These are phyloP conservation scores for Cichladusa arquata DNA, from an alignment of 2,113 vertebrate genomes.

Conservation along the genomic window DNA sequence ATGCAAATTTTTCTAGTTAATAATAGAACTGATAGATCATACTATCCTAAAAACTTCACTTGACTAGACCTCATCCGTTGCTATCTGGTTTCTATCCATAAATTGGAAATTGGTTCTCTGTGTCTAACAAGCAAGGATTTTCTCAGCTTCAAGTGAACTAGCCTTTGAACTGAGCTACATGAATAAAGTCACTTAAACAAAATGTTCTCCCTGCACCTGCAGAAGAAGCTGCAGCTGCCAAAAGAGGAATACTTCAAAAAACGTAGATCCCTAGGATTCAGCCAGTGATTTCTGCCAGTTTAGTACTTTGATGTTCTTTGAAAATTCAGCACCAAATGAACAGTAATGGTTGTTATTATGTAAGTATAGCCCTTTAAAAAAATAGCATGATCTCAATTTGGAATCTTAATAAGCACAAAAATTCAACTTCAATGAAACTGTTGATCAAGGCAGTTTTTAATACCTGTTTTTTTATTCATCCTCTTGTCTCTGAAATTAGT, in stretches of 20 bases:
- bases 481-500: background rate
- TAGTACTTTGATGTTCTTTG: conserved; percentile 39
- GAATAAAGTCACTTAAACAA: conserved; percentile 32
- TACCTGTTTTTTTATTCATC: background rate
- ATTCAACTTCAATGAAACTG: background rate
- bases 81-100: background rate
- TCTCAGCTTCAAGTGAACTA: conserved; percentile 27
- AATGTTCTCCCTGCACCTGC: conserved; percentile 53
- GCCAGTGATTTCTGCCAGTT: conserved; percentile 7
- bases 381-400: background rate
- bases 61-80: background rate
- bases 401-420: conserved; percentile 21
- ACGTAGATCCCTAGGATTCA: background rate
- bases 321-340: conserved; percentile 20
- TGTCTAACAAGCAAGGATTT: conserved; percentile 23
- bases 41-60: background rate
- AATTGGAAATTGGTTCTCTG: conserved; percentile 41
- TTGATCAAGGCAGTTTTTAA: background rate
- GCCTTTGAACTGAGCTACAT: conserved; percentile 45
- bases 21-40: background rate
- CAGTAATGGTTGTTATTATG: background rate
- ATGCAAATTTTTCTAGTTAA: background rate
- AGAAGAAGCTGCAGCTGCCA: conserved; percentile 55
- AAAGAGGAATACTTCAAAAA: conserved; percentile 51
- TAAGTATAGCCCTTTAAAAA: background rate